Evolutionary conservation across 2,888 invertebrate genomes (phyloP), one percentile per base, ranked within the genome.

Genomic region (Sminthurides aquaticus): DNA sequence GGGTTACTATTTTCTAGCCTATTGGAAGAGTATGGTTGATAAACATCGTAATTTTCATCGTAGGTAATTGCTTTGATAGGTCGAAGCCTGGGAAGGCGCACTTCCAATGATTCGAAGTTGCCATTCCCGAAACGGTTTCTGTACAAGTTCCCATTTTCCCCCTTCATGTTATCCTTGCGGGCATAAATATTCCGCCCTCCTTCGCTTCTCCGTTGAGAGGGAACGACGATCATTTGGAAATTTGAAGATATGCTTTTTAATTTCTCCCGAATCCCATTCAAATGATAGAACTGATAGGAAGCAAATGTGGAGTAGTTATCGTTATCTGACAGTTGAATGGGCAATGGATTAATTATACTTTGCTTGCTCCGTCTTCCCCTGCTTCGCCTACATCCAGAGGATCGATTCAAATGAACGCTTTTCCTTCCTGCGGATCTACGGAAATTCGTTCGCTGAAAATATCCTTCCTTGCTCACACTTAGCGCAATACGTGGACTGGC

Each of bases 381-480:
- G 25, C 25, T 18, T 43, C 54, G 49, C 24, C 43, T 29, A 8
- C 62, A 61, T 26, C 48, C 24, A 2, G 62, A 63, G 15, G 58
- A 56, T 15, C 60, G 26, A 22, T 34, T 20, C 43, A 27, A 34
- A 24, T 52, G 59, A 24, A n/a, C 52, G 20, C 69, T 64, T 49
- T 69, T 60, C 28, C 61, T 49, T 15, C 67, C 67, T 61, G 69
- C 62, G 2, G 69, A 69, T 25, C 74, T 62, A 69, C 67, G 73
- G 67, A 74, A 69, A 70, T 80, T 80, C 3, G 81, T 82, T 69
- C 82, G 76, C 76, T 84, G 84, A 74, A 85, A 84, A 75, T 85
- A 84, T 11, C 84, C 83, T 66, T 85, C 84, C 20, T 82, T 77
- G 70, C 83, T 82, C 2, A 84, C 83, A 61, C 83, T 83, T 3